Conservation (phyloP, 1,140 invertebrate genomes). For the Aethina tumida region DNA sequence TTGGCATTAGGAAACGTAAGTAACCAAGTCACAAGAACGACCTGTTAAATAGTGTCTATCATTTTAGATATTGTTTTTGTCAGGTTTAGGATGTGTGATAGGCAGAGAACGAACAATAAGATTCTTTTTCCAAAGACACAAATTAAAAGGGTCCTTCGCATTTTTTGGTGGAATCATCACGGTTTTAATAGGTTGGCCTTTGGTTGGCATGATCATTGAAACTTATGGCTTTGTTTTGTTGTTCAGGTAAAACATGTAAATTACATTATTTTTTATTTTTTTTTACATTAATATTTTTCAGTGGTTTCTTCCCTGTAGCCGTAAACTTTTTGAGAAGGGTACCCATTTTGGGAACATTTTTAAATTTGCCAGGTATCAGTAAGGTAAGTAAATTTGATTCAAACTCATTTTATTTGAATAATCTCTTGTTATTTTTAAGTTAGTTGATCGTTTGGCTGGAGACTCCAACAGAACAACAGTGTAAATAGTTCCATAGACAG, state of each 20-base stretch:
- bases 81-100: constrained; percentile 91
- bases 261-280: constrained; percentile 5
- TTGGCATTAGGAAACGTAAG: constrained; percentile 97
- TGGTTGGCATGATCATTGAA: constrained; percentile 95
- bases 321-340: constrained; percentile 77
- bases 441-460: constrained; percentile 49
- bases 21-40: constrained; percentile 14
- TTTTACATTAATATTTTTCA: constrained; percentile 33
- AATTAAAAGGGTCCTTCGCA: constrained; percentile 81
- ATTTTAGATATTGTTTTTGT: constrained; percentile 85
- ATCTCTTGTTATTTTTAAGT: constrained; percentile 29
- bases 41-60: constrained; percentile 5
- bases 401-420: constrained; percentile 4
- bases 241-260: constrained; percentile 50
- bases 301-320: constrained; percentile 82
- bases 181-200: constrained; percentile 92
- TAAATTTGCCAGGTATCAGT: constrained; percentile 66
- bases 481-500: too few relatives aligned
- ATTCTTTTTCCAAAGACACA: constrained; percentile 98
- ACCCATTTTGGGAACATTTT: constrained; percentile 60
- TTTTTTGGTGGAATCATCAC: constrained; percentile 94
- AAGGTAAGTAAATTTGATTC: constrained; percentile 30
- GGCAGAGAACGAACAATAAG: constrained; percentile 89
- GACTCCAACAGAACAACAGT: constrained; percentile 52
- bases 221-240: constrained; percentile 76